Conservation (phyloP, 1,140 invertebrate species). For the Camponotus floridanus region DNA sequence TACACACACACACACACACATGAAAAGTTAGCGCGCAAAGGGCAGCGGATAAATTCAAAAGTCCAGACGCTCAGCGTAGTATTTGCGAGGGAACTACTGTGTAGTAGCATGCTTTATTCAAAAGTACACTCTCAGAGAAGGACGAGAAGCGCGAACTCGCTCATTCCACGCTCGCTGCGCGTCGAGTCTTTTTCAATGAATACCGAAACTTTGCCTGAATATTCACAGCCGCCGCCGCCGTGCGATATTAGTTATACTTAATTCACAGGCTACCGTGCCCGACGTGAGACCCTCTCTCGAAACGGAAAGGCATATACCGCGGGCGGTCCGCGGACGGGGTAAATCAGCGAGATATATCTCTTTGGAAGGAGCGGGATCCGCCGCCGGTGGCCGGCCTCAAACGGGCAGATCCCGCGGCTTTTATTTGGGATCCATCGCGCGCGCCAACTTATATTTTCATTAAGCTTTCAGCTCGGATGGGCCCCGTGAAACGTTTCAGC, state of each 20-base stretch:
- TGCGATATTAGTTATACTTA: slow-evolving; percentile 85
- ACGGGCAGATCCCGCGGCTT: slow-evolving; percentile 37
- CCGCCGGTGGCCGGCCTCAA: slow-evolving; percentile 18
- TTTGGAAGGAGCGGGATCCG: not conserved
- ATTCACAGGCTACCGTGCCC: slow-evolving; percentile 80
- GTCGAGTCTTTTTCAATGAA: slow-evolving; percentile 82
- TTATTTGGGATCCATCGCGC: slow-evolving; percentile 82
- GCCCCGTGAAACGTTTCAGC: slow-evolving; percentile 55
- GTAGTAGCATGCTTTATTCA: slow-evolving; percentile 54
- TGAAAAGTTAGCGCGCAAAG: slow-evolving; percentile 29
- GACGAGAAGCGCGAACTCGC: slow-evolving; percentile 41
- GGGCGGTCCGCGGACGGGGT: not conserved
- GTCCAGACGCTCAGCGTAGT: slow-evolving; percentile 29
- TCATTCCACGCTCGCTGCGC: slow-evolving; percentile 55
- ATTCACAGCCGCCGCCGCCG: slow-evolving; percentile 50
- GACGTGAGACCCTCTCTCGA: slow-evolving; percentile 41
- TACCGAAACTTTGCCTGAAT: slow-evolving; percentile 82
- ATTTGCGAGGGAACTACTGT: slow-evolving; percentile 39
- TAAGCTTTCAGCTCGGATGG: slow-evolving; percentile 52
- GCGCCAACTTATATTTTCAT: slow-evolving; percentile 84
- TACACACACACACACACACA: no score
- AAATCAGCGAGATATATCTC: slow-evolving; percentile 56
- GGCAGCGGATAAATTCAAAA: slow-evolving; percentile 48
- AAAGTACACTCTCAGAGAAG: slow-evolving; percentile 30
- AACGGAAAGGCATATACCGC: slow-evolving; percentile 1